Base-by-base conservation (phyloP, 2,113 vertebrate genomes). In the Regulus satrapa region DNA sequence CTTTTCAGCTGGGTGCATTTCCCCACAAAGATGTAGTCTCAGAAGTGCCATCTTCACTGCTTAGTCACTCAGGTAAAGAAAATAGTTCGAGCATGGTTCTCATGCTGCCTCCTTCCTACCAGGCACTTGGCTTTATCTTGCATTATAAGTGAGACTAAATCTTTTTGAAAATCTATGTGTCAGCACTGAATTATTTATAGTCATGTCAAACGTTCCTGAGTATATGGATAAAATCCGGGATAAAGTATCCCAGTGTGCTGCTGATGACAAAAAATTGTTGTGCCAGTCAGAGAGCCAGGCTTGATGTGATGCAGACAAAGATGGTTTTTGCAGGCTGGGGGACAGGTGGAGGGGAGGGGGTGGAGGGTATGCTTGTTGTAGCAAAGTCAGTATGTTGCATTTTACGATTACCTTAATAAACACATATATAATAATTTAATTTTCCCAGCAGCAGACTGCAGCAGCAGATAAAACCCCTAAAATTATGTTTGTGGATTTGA, bases 111-210 rank as follows among this genome's bases (percentile, higher is more conserved):
- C 21, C 55, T 92, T 90, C 68, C 68, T 92, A 54, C 71, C 49
- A 92, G 67, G 58, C 63, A 28, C 59, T 88, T 80, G 56, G 51
- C 55, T 92, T 90, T 92, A 58, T 90, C 83, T 73, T 88, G 55
- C 68, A 66, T 88, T 90, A 71, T 58, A 91, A 85, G 79, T 67
- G 92, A 90, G 88, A 55, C 29, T 23, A 85, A 88, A 85, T 88
- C 32, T 69, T 90, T 90, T 46, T 83, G 38, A 86, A 95, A 96
- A 93, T 74, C 72, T 90, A 8, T 88, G 85, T 96, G 85, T 94
- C 94, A 96, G 83, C 72, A 8, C 91, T 80, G 95, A 88, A 94
- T 94, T 96, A 97, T 97, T 97, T 97, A 97, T 95, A 97, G 91
- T 54, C 92, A 66, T 84, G 92, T 94, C 92, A 94, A 93, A 86